Evolutionary conservation across 1,140 invertebrate species (phyloP), one percentile per base, ranked within the genome.

Genomic region (Temnothorax nylanderi): DNA sequence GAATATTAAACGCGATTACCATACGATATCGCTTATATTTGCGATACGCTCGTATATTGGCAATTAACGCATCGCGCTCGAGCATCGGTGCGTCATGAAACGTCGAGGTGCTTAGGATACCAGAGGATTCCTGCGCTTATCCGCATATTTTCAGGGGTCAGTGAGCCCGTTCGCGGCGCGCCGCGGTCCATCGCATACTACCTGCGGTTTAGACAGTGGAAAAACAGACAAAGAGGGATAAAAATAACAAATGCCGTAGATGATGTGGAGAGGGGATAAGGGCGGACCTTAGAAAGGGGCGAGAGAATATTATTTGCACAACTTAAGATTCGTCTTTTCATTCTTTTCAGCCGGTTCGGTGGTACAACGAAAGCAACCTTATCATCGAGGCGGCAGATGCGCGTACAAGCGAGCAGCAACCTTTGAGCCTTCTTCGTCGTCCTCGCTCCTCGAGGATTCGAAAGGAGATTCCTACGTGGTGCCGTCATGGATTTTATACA

Each of bases 401-500:
- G 64, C 72, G 62, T 51, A 49, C 82, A 56, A 86, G 85, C 88
- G 87, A 91, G 78, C 88, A 91, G 76, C 87, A 92, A 92, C 93
- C 91, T 93, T 93, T 93, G 89, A 93, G 88, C 87, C 88, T 89
- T 82, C 77, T 91, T 86, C 74, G 67, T 89, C 88, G 92, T 92
- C 90, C 90, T 92, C 91, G 93, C 88, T 91, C 89, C 58, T 86
- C 85, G 85, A 88, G 89, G 90, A 93, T 94, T 94, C 86, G 93
- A 94, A 94, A 93, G 93, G 93, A 93, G 91, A 94, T 94, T 94
- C 93, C 91, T 92, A 81, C 89, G 88, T 87, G 87, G 91, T 94
- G 93, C 86, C 89, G 93, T 94, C 93, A 94, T 84, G 92, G 90
- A 92, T 93, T 92, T 92, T 88, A 91, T 90, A 92, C 91, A 92